Base-by-base conservation (phyloP, 2,888 invertebrate species). In the Tachina grossa region DNA sequence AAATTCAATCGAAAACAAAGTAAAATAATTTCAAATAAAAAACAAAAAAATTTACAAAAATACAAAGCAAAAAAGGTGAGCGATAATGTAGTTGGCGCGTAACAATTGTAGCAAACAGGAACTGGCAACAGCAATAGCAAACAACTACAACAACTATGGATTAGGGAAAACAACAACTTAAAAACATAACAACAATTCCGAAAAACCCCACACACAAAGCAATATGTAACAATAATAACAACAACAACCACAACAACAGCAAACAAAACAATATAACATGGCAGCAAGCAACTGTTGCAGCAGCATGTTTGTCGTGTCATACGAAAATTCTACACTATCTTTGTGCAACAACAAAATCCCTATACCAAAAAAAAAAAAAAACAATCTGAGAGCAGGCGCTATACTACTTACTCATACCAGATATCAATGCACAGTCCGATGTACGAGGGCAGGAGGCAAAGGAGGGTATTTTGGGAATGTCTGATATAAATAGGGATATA, bases 261-360 rank as follows among this genome's bases (percentile, higher is more conserved):
- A 65, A n/a, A 59, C 63, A 83, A 59, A 86, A 65, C 83, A 87
- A 77, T 68, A 86, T 66, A 87, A 82, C 77, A 86, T 78, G 77
- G 83, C 83, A 78, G 69, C 69, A 86, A 85, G 86, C 78, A 85
- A 82, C 86, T 87, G 82, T 71, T 85, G 85, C 85, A 86, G 79
- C 81, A 71, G 88, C 88, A 87, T 88, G 89, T 88, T 88, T 88
- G 87, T 88, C 90, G 88, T 90, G 90, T 88, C 87, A 87, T 87
- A 83, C 84, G 84, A 86, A 86, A 85, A 80, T 80, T 79, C 79
- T 76, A 63, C 83, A 85, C 74, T 78, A 65, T 83, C 82, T 77
- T 22, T 9, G 22, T 79, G 69, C 75, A 49, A 66, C 71, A 74
- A 43, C 65, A 47, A 78, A 69, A 41, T 19, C 45, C 2, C 57